These are phyloP conservation scores for Ascidia mentula DNA, from an alignment of 23 tunicate species.

Conservation along the genomic window DNA sequence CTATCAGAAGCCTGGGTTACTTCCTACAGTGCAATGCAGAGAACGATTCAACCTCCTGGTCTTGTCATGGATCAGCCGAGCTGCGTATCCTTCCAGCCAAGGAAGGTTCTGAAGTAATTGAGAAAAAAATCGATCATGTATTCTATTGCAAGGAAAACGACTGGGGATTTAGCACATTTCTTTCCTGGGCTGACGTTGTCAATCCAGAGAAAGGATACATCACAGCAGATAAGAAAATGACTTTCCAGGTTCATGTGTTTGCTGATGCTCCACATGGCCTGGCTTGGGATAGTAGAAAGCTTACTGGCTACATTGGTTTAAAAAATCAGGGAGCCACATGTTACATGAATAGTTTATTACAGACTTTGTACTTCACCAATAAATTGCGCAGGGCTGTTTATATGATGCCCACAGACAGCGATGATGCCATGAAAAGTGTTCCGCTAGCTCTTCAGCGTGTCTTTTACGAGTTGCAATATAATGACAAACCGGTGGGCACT, in stretches of 20 bases:
- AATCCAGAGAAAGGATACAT: slow-evolving; percentile 89
- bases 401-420: slow-evolving; percentile 93
- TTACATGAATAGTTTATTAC: slow-evolving; percentile 96
- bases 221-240: slow-evolving; percentile 82
- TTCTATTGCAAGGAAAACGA: slow-evolving; percentile 98
- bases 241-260: slow-evolving; percentile 93
- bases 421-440: slow-evolving; percentile 87
- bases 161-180: slow-evolving; percentile 93
- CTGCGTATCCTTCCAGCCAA: slow-evolving; percentile 87
- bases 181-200: slow-evolving; percentile 80
- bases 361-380: slow-evolving; percentile 89
- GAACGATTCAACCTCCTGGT: slow-evolving; percentile 87
- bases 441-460: slow-evolving; percentile 95
- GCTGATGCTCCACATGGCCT: slow-evolving; percentile 99
- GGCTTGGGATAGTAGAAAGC: slow-evolving; percentile 95
- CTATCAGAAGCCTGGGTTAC: slow-evolving; percentile 78
- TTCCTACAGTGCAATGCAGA: slow-evolving; percentile 97
- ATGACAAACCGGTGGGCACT: slow-evolving; percentile 96
- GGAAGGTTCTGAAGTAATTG: slow-evolving; percentile 65
- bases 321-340: slow-evolving; percentile 99
- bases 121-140: slow-evolving; percentile 84
- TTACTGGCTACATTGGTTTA: slow-evolving; percentile 93
- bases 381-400: slow-evolving; percentile 93
- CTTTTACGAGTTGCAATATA: slow-evolving; percentile 88
- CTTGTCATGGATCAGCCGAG: slow-evolving; percentile 95